These are phyloP conservation scores for Cyprinus carpio DNA, from an alignment of 2,113 vertebrate genomes.

Conservation along the genomic window DNA sequence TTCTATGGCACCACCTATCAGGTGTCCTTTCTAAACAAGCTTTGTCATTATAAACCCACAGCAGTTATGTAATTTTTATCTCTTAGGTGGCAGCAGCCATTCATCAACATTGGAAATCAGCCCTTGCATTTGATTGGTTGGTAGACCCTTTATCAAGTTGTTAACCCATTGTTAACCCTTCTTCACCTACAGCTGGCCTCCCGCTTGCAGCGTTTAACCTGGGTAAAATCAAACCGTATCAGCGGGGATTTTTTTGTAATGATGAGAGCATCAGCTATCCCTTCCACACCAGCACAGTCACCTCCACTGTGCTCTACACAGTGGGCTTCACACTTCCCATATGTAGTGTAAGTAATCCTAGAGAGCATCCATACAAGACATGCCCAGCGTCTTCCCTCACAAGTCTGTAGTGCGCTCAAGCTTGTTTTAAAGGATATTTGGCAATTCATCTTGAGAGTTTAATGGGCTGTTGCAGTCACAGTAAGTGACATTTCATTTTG, in stretches of 20 bases:
- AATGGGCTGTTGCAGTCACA: neutral
- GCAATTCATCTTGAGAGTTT: neutral
- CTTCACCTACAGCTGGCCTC: conserved; percentile 89
- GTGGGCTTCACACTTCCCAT: conserved; percentile 94
- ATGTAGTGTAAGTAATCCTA: conserved; percentile 92
- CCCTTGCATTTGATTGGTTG: conserved; percentile 9
- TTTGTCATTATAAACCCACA: neutral
- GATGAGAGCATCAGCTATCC: conserved; percentile 97
- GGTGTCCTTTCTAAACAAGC: neutral
- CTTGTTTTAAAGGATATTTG: neutral
- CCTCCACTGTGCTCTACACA: conserved; percentile 87
- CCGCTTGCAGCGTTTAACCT: conserved; percentile 96
- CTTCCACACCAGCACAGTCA: conserved; percentile 92
- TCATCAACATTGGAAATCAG: neutral
- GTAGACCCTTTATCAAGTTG: neutral
- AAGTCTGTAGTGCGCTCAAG: neutral
- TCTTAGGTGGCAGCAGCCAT: neutral
- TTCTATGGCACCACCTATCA: neutral
- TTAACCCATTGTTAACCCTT: conserved; percentile 80
- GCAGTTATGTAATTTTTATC: neutral
- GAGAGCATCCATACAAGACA: conserved; percentile 59
- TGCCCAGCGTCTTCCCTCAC: conserved; percentile 29
- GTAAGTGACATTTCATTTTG: neutral
- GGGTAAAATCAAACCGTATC: conserved; percentile 93
- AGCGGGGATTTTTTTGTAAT: conserved; percentile 98